Conservation (phyloP, 2,113 vertebrate genomes). For the Laticauda laticaudata region DNA sequence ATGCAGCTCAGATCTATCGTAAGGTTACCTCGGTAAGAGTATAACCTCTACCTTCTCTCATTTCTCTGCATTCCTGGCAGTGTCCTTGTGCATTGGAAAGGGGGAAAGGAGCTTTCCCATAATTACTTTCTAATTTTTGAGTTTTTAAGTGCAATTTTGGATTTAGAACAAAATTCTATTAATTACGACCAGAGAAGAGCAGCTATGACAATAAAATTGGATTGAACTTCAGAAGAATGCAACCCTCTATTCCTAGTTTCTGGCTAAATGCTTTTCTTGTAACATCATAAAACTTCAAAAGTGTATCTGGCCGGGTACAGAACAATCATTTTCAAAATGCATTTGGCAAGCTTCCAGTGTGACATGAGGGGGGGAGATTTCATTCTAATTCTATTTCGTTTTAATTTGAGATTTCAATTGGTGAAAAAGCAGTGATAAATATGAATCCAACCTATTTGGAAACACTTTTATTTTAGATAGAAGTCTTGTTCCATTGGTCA, state of each 20-base stretch:
- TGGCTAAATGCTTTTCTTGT: neutral
- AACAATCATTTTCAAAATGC: neutral
- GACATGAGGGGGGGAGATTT: neutral
- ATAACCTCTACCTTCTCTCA: neutral
- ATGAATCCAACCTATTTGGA: neutral
- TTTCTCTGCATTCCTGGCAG: neutral
- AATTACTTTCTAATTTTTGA: neutral
- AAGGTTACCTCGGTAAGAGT: conserved; percentile 91
- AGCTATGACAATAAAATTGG: neutral
- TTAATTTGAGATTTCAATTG: neutral
- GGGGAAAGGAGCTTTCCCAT: neutral
- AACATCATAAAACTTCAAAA: neutral
- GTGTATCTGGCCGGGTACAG: neutral
- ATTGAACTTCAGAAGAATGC: neutral
- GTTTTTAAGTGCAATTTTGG: neutral
- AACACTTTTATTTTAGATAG: neutral
- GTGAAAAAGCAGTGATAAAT: neutral
- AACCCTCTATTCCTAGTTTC: neutral
- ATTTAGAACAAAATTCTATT: neutral
- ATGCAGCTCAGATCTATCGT: conserved; percentile 97
- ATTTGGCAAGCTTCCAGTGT: neutral
- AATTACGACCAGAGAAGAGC: neutral
- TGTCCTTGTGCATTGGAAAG: neutral
- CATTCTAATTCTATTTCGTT: neutral
- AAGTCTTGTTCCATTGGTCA: neutral